Evolutionary conservation across 2,888 invertebrate genomes (phyloP), one percentile per base, ranked within the genome.

Genomic region (Patella ulyssiponensis): DNA sequence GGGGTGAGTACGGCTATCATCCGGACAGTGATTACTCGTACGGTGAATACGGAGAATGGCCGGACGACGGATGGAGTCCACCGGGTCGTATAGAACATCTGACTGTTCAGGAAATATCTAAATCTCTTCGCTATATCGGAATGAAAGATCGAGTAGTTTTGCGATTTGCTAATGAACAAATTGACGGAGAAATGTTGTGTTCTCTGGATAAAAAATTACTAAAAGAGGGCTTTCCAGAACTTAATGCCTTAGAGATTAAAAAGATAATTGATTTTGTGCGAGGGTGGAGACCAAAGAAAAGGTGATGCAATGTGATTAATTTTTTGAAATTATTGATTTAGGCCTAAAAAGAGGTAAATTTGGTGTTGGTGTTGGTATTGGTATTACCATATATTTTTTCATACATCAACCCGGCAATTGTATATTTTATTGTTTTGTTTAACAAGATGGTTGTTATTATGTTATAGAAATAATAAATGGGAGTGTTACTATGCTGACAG

Each of bases 221-320:
- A 51, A 85, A 86, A 72, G 90, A 90, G 74, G 90, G 89, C 7
- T 91, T 91, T 80, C 90, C 91, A 1, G 89, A 89, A 76, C 83
- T 90, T 14, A 91, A 90, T 81, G 87, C 88, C 20, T 83, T 90
- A 44, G 90, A 91, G 76, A 83, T 90, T 14, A 90, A 90, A 80
- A 91, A 91, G 81, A 86, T 91, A n/a, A 52, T 89, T 44, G 90
- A 91, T 80, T 90, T 91, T 82, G 83, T 89, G 44, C 79, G 82
- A 23, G 91, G 91, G 0, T 91, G 91, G 91, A 78, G 91, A 79
- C 91, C 91, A 3, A 91, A 90, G 80, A 90, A 88, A 72, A 74
- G 72, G 71, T 83, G 76, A 80, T 27, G 44, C 20, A 14, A 33
- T 54, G 12, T 44, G 44, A 27, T 44, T 54, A 17, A 33, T 58